phyloP scores from a whole-genome alignment of 2,888 invertebrate species.

The Parnassius glacialis region DNA sequence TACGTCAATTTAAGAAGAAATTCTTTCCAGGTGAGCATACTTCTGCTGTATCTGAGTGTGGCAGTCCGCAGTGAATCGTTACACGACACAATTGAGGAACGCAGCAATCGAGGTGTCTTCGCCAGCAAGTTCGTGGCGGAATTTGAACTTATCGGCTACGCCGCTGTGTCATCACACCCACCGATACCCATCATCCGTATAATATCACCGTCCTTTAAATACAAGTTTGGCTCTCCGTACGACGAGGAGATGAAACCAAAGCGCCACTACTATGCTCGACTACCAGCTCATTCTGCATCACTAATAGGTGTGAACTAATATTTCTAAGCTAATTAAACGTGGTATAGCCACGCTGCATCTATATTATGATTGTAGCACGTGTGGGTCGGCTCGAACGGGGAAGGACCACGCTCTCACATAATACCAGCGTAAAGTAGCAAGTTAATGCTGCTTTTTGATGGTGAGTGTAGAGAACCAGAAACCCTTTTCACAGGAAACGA shows the following conservation, averaged over 20 bases:
- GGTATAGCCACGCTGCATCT: too few relatives aligned
- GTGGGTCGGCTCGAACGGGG: too few relatives aligned
- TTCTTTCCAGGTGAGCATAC: slow-evolving; percentile 1
- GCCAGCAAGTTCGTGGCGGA: slow-evolving; percentile 45
- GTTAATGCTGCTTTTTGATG: too few relatives aligned
- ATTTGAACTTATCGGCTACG: slow-evolving; percentile 56
- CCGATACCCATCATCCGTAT: slow-evolving; percentile 59
- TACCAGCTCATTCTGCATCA: slow-evolving; percentile 22
- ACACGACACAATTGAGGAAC: slow-evolving; percentile 37
- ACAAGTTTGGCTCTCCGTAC: slow-evolving; percentile 33
- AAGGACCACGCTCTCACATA: too few relatives aligned
- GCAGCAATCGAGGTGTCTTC: slow-evolving; percentile 44
- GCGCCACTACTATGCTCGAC: slow-evolving; percentile 13
- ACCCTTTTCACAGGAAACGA: too few relatives aligned
- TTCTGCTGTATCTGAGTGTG: background rate
- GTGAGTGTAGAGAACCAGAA: too few relatives aligned
- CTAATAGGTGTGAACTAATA: slow-evolving; percentile 30
- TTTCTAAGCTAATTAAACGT: too few relatives aligned
- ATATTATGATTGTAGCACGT: too few relatives aligned
- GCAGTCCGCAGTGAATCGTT: background rate
- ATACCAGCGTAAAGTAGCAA: too few relatives aligned
- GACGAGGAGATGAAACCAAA: slow-evolving; percentile 19
- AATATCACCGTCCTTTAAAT: slow-evolving; percentile 42
- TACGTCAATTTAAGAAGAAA: too few relatives aligned
- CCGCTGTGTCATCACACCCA: slow-evolving; percentile 60